phyloP scores from a whole-genome alignment of 1,140 invertebrate species.

The Zaprionus davidi region DNA sequence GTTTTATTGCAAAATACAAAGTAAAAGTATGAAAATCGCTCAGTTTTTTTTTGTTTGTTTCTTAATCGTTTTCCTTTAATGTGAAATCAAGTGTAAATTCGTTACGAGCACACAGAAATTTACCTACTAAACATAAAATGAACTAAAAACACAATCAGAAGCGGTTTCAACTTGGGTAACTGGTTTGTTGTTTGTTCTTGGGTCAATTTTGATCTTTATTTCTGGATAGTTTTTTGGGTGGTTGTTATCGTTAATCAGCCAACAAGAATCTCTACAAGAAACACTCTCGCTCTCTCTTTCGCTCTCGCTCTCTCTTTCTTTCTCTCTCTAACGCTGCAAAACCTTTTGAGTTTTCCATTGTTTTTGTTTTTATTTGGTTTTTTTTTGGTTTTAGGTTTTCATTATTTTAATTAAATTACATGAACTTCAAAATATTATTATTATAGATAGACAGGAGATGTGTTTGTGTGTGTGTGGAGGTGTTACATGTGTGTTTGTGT shows the following conservation, averaged over 20 bases:
- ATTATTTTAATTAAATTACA: conserved; percentile 83
- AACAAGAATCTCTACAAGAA: conserved; percentile 50
- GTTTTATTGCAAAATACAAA: conserved; percentile 81
- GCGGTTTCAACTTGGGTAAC: conserved; percentile 70
- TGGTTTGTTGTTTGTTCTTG: conserved; percentile 43
- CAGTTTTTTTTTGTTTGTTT: conserved; percentile 49
- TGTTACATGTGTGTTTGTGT: conserved; percentile 72
- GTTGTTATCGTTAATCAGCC: conserved; percentile 48
- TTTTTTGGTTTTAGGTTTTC: conserved; percentile 70
- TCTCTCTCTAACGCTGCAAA: conserved; percentile 30
- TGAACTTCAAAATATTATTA: conserved; percentile 83
- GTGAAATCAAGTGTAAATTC: conserved; percentile 66
- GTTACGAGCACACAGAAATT: conserved; percentile 82
- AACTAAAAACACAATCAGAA: conserved; percentile 70
- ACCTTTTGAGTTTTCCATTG: conserved; percentile 34
- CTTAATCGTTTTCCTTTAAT: conserved; percentile 73
- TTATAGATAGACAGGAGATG: conserved; percentile 78
- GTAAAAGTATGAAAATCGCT: conserved; percentile 81
- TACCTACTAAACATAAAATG: conserved; percentile 82
- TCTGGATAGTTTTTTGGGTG: conserved; percentile 29
- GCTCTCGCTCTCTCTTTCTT: conserved; percentile 38
- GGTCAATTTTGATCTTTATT: conserved; percentile 49
- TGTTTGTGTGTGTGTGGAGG: conserved; percentile 66
- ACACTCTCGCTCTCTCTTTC: conserved; percentile 40
- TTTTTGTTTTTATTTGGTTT: conserved; percentile 44